Conservation (phyloP, 1,140 invertebrate genomes). For the Ladona fulva region DNA sequence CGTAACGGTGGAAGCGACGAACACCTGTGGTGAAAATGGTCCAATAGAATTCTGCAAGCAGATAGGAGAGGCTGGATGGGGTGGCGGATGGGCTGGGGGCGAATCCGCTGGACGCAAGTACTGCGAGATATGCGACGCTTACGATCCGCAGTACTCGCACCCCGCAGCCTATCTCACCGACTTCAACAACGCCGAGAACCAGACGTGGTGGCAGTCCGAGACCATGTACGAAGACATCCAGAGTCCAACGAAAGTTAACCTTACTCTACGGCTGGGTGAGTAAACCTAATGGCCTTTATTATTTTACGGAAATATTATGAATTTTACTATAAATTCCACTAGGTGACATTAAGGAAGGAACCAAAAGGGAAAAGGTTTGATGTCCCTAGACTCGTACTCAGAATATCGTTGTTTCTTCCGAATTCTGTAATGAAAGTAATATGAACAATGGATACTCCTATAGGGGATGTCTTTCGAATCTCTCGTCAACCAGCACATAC, state of each 20-base stretch:
- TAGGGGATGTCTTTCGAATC: no score
- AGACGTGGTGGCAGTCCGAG: conserved; percentile 98
- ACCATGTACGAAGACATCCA: conserved; percentile 92
- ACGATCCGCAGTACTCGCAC: conserved; percentile 47
- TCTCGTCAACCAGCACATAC: no score
- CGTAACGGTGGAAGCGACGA: conserved; percentile 79
- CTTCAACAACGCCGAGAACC: conserved; percentile 76
- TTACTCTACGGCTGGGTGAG: conserved; percentile 82
- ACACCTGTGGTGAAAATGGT: conserved; percentile 80
- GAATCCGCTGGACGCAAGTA: conserved; percentile 39
- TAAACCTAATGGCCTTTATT: no score
- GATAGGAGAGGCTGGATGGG: conserved; percentile 53
- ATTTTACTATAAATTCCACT: no score
- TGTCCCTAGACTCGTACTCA: no score
- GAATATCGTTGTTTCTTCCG: no score
- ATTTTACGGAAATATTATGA: no score
- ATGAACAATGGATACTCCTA: no score
- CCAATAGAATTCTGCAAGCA: conserved; percentile 82
- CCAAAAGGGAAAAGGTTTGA: no score
- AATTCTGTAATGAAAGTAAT: no score
- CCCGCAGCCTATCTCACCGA: conserved; percentile 80
- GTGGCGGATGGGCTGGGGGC: conserved; percentile 33
- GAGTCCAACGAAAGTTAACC: conserved; percentile 81
- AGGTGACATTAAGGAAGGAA: no score
- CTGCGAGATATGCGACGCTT: conserved; percentile 52